Evolutionary conservation across 2,888 invertebrate species (phyloP).

Genomic region (Podotricha telesiphe): DNA sequence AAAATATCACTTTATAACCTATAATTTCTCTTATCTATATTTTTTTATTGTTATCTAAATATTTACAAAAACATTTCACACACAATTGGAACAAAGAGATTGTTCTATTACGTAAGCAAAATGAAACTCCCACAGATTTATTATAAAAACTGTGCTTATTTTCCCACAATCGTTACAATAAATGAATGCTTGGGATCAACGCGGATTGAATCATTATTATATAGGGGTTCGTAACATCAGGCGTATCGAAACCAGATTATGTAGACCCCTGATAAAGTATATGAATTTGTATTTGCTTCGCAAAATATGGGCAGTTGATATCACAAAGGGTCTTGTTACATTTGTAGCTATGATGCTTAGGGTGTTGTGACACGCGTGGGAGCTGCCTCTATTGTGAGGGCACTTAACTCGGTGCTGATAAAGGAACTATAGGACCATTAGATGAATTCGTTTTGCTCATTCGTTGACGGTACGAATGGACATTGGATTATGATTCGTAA

Average conservation of each 20-base stretch:
- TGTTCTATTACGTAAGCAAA: constrained; percentile 62
- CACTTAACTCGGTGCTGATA: constrained; percentile 79
- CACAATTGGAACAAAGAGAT: constrained; percentile 56
- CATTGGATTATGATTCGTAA: constrained; percentile 78
- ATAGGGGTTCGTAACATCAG: constrained; percentile 60
- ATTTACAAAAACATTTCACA: constrained; percentile 44
- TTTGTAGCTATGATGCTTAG: constrained; percentile 59
- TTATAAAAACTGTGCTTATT: constrained; percentile 76
- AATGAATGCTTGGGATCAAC: constrained; percentile 70
- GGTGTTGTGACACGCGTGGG: constrained; percentile 83
- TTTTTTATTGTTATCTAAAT: constrained; percentile 9
- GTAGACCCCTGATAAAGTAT: constrained; percentile 50
- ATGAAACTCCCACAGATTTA: constrained; percentile 80
- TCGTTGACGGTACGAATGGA: constrained; percentile 75
- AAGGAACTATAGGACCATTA: constrained; percentile 80
- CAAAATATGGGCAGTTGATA: constrained; percentile 20
- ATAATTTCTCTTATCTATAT: background rate
- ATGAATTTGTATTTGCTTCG: constrained; percentile 17
- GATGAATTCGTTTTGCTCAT: constrained; percentile 80
- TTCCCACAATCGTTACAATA: constrained; percentile 78
- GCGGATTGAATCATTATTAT: constrained; percentile 69
- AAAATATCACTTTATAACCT: background rate
- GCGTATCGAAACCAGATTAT: constrained; percentile 53
- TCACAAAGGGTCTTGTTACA: constrained; percentile 35
- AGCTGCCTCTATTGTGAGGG: constrained; percentile 75